A percentile compares a stretch with the other conserved stretches of the same genome.
phyloP scores from a whole-genome alignment of 2,113 vertebrate species.

The Tautogolabrus adspersus region DNA sequence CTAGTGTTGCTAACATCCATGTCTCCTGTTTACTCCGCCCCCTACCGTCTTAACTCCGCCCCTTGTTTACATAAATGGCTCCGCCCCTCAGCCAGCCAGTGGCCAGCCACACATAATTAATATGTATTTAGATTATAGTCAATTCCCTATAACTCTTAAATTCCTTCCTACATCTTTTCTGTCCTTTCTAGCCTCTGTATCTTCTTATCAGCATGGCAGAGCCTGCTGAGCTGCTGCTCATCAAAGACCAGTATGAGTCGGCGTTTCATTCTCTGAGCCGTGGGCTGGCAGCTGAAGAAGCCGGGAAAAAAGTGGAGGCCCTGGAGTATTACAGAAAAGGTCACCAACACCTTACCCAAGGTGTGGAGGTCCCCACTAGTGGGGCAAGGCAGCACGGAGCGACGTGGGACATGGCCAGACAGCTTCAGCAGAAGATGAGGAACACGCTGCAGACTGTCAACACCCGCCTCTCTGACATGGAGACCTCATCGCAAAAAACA shows the following conservation, averaged over 20 bases:
- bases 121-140: too few species aligned
- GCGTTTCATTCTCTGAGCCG: conserved; percentile 88
- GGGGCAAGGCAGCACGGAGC: conserved; percentile 76
- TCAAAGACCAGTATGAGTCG: conserved; percentile 88
- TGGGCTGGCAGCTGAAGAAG: conserved; percentile 87
- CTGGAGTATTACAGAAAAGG: conserved; percentile 86
- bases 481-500: conserved; percentile 58
- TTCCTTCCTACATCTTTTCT: not conserved
- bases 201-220: conserved; percentile 59
- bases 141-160: too few species aligned
- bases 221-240: conserved; percentile 83
- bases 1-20: conserved; percentile 10
- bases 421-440: conserved; percentile 91
- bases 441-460: conserved; percentile 85
- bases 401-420: conserved; percentile 87
- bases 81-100: conserved; percentile 86
- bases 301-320: conserved; percentile 84
- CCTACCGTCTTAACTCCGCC: conserved; percentile 19
- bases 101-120: too few species aligned
- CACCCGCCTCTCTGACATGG: conserved; percentile 81
- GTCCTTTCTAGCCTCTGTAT: not conserved
- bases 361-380: conserved; percentile 81
- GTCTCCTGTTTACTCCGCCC: conserved; percentile 4
- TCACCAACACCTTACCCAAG: conserved; percentile 85
- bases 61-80: not conserved